Conservation (phyloP, 2,113 vertebrate genomes). For the Microcebus jonahi region DNA sequence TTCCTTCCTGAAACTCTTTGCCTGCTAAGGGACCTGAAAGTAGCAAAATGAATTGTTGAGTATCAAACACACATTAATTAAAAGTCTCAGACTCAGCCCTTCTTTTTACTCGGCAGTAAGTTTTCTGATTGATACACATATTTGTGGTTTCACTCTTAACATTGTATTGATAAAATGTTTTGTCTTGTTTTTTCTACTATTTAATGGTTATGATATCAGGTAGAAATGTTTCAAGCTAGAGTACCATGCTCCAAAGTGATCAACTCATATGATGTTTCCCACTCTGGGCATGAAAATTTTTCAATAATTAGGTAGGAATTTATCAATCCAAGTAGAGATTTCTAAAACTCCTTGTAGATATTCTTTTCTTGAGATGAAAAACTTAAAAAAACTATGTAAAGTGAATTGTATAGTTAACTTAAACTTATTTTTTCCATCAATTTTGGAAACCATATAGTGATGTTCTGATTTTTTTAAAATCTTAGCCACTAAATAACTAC, state of each 20-base stretch:
- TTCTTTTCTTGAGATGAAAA: neutral
- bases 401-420: neutral
- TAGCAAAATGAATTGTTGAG: neutral
- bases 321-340: neutral
- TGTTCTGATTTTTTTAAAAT: neutral
- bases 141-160: neutral
- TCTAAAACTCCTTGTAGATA: neutral
- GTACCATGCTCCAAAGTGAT: neutral
- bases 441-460: neutral
- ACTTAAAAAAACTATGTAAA: neutral
- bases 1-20: neutral
- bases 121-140: constrained; percentile 16
- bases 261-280: neutral
- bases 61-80: neutral
- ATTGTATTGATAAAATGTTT: neutral
- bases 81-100: neutral
- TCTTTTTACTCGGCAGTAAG: neutral
- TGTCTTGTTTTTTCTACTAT: neutral
- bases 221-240: constrained; percentile 31
- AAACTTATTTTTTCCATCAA: neutral
- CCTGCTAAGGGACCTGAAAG: neutral
- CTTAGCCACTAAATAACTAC: neutral
- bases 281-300: neutral
- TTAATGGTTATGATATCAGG: neutral
- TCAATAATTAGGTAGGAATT: neutral